Evolutionary conservation across 2,888 invertebrate species (phyloP).

Genomic region (Asteroscopus sphinx): DNA sequence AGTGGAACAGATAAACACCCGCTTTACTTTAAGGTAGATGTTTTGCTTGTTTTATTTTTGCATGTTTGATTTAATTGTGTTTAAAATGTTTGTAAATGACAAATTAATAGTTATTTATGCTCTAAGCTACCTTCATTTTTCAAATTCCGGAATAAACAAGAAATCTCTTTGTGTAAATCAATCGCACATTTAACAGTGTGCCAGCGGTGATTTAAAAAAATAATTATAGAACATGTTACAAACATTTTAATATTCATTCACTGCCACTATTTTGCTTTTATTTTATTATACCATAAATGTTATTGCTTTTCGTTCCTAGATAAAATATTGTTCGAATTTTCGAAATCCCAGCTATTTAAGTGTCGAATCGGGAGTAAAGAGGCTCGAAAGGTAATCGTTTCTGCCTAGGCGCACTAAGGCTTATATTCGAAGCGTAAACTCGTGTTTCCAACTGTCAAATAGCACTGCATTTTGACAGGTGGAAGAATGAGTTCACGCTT

Average conservation of each 20-base stretch:
- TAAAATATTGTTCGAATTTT: not conserved
- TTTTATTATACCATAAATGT: not conserved
- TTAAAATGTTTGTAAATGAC: conserved; percentile 32
- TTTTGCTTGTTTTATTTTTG: conserved; percentile 72
- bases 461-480: too few species aligned
- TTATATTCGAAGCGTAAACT: too few species aligned
- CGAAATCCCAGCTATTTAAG: conserved; percentile 4
- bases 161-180: too few species aligned
- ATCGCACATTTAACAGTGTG: too few species aligned
- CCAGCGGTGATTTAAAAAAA: too few species aligned
- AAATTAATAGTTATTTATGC: too few species aligned
- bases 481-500: too few species aligned
- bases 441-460: too few species aligned
- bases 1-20: conserved; percentile 83
- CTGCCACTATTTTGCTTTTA: conserved; percentile 13
- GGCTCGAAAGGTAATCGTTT: too few species aligned
- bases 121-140: too few species aligned
- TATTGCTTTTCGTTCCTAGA: not conserved
- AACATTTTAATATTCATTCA: not conserved
- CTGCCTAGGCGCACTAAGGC: too few species aligned
- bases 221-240: not conserved
- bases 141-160: too few species aligned
- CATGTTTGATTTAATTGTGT: conserved; percentile 35
- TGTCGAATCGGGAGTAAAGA: not conserved
- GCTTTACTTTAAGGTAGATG: conserved; percentile 85